Conservation (phyloP, 2,113 vertebrate genomes). For the Craseonycteris thonglongyai region DNA sequence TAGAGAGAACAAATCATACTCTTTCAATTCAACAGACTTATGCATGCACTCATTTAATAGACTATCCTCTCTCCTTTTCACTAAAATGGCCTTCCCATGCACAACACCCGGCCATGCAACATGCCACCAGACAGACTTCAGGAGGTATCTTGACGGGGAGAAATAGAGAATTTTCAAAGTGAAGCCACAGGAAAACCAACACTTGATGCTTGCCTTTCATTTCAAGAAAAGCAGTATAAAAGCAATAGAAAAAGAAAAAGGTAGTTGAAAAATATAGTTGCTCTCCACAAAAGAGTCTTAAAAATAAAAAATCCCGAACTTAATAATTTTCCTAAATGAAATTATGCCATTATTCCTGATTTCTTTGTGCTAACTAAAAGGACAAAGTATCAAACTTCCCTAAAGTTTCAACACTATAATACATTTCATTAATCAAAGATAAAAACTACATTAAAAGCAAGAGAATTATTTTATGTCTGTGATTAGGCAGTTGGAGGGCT, state of each 20-base stretch:
- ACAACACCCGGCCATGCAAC: constrained; percentile 17
- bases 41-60: constrained; percentile 62
- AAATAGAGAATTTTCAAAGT: constrained; percentile 59
- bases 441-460: constrained; percentile 72
- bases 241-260: constrained; percentile 62
- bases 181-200: constrained; percentile 66
- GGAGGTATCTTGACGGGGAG: constrained; percentile 42
- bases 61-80: constrained; percentile 54
- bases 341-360: constrained; percentile 70
- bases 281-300: constrained; percentile 66
- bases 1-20: constrained; percentile 69
- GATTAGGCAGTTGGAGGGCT: constrained; percentile 70
- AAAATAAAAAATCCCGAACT: constrained; percentile 68
- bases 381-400: constrained; percentile 71
- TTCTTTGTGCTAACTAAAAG: constrained; percentile 69
- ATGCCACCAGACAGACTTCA: constrained; percentile 60
- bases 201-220: constrained; percentile 65
- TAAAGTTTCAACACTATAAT: constrained; percentile 64
- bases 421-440: constrained; percentile 71
- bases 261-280: constrained; percentile 60
- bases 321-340: constrained; percentile 74
- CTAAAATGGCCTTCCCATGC: constrained; percentile 29
- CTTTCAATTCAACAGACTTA: constrained; percentile 59
- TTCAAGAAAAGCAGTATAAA: constrained; percentile 66
- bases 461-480: constrained; percentile 67